Conservation (phyloP, 2,797 vertebrate species). For the Heteromormyrus szaboi region DNA sequence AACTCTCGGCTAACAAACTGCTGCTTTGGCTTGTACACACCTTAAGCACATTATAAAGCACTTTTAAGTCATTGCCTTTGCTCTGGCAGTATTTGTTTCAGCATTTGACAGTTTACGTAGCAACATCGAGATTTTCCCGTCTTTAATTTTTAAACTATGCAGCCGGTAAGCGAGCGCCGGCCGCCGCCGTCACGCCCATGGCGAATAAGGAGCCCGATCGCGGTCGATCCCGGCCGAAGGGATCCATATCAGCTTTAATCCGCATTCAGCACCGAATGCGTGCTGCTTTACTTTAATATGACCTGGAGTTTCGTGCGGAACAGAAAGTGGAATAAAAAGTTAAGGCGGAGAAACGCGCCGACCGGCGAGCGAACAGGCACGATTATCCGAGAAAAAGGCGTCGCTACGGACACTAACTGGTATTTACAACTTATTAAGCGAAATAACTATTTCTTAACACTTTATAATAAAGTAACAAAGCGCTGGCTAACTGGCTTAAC, state of each 20-base stretch:
- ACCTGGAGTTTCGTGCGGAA: not conserved
- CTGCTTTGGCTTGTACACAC: not conserved
- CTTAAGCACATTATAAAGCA: not conserved
- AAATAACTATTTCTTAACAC: not conserved
- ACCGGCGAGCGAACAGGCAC: not conserved
- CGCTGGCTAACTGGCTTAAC: not conserved
- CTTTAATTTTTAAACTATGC: not conserved
- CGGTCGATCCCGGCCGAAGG: not conserved
- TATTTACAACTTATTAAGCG: not conserved
- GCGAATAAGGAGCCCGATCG: not conserved
- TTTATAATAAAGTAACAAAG: not conserved
- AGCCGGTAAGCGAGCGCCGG: not conserved
- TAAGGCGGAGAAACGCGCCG: not conserved
- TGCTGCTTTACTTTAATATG: not conserved
- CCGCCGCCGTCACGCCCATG: not conserved
- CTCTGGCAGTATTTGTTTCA: not conserved
- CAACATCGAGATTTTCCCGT: not conserved
- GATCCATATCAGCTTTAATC: not conserved
- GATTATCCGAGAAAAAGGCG: not conserved
- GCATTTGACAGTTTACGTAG: not conserved
- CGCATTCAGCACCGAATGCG: not conserved
- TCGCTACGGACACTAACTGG: not conserved
- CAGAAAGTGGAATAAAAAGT: not conserved
- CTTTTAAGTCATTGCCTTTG: not conserved
- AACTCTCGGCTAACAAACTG: not conserved